Conservation (phyloP, 2,797 vertebrate species). For the Gallirallus australis region DNA sequence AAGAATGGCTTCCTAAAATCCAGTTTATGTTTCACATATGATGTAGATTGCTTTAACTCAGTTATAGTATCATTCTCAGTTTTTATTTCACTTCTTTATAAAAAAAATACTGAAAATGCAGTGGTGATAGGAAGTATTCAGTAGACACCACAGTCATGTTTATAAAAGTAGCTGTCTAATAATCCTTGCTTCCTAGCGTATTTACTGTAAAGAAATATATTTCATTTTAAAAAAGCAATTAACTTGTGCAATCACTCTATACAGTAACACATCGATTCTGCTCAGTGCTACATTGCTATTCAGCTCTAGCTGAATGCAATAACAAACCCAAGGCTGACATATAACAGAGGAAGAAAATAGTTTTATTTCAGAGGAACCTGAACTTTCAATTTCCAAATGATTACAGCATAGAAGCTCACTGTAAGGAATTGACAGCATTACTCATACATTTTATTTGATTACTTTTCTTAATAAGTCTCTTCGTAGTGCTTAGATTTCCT, state of each 20-base stretch:
- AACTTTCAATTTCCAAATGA: neutral
- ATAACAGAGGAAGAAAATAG: neutral
- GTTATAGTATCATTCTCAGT: neutral
- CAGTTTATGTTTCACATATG: neutral
- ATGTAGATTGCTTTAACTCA: neutral
- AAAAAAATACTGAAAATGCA: neutral
- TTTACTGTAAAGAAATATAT: slow-evolving; percentile 12
- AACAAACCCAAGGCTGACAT: neutral
- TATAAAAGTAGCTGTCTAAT: neutral
- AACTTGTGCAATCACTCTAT: neutral
- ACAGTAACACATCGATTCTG: neutral
- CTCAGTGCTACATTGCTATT: neutral
- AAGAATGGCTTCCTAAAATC: neutral
- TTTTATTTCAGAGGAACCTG: neutral
- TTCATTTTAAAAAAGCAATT: slow-evolving; percentile 11
- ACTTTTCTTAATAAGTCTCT: neutral
- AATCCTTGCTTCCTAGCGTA: neutral
- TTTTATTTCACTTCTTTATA: neutral
- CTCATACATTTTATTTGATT: slow-evolving; percentile 1
- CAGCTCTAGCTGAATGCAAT: neutral
- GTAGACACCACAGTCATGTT: neutral
- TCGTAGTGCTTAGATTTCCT: neutral
- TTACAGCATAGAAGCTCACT: neutral
- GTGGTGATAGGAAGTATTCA: neutral
- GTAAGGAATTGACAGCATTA: neutral